Percentiles rank a stretch among this genome's conserved stretches.
These are phyloP conservation scores for Rotaria socialis DNA, from an alignment of 2,888 invertebrate genomes.

Conservation along the genomic window DNA sequence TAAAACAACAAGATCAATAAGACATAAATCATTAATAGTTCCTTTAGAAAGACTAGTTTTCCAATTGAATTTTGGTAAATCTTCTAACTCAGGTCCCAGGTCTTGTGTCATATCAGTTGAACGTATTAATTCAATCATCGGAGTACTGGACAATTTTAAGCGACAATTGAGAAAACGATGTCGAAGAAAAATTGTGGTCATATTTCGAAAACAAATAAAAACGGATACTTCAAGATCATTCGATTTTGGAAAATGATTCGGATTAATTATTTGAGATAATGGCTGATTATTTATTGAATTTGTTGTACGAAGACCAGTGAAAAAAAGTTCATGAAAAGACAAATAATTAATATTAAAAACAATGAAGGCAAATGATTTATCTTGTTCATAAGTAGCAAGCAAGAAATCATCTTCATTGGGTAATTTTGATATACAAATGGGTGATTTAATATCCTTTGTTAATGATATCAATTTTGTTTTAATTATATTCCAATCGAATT, in stretches of 20 bases:
- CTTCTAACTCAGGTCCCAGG: not conserved
- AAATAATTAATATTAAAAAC: slow-evolving; percentile 15
- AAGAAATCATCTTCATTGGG: not conserved
- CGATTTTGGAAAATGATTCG: not conserved
- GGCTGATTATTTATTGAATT: no score
- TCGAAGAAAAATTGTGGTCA: not conserved
- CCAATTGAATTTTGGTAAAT: slow-evolving; percentile 25
- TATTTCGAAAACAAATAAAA: slow-evolving; percentile 35
- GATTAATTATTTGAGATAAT: not conserved
- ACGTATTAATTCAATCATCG: not conserved
- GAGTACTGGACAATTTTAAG: not conserved
- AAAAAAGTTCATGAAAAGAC: not conserved
- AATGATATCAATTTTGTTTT: not conserved
- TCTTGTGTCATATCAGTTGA: not conserved
- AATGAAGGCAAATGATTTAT: slow-evolving; percentile 5
- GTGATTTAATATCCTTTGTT: not conserved
- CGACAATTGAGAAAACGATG: slow-evolving; percentile 19
- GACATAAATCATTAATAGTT: not conserved
- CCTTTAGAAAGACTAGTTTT: not conserved
- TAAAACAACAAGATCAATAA: slow-evolving; percentile 14
- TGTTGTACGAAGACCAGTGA: not conserved
- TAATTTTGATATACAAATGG: not conserved
- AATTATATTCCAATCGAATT: not conserved
- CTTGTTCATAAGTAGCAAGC: not conserved
- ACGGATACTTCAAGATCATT: slow-evolving; percentile 24